Evolutionary conservation across 1,140 invertebrate genomes (phyloP).

Genomic region (Anoplolepis gracilipes): DNA sequence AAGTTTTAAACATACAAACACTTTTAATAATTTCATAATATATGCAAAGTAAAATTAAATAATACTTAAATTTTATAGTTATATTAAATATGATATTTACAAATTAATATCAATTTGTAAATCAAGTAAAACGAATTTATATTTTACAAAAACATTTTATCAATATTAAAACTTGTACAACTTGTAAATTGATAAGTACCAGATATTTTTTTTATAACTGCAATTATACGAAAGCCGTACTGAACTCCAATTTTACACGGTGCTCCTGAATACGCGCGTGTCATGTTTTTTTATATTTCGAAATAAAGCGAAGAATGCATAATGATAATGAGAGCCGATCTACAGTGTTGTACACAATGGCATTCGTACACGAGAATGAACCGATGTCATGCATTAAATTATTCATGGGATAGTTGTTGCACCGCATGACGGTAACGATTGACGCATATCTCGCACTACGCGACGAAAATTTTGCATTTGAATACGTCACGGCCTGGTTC

Average conservation of each 20-base stretch:
- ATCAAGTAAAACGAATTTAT: neutral
- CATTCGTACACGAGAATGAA: slow-evolving; percentile 67
- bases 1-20: neutral
- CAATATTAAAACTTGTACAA: neutral
- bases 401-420: slow-evolving; percentile 70
- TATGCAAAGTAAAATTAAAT: neutral
- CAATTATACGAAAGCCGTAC: neutral
- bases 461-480: slow-evolving; percentile 41
- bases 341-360: slow-evolving; percentile 48
- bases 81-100: neutral
- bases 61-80: neutral
- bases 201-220: too few relatives aligned
- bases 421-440: slow-evolving; percentile 45
- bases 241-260: neutral
- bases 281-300: slow-evolving; percentile 19
- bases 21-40: slow-evolving; percentile 13
- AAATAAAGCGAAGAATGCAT: slow-evolving; percentile 38
- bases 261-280: neutral
- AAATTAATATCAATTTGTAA: too few relatives aligned
- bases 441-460: slow-evolving; percentile 9
- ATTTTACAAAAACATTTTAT: neutral
- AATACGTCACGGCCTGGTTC: slow-evolving; percentile 30
- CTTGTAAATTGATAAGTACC: neutral
- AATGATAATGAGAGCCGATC: slow-evolving; percentile 49
- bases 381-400: slow-evolving; percentile 70